Conservation (phyloP, 2,113 vertebrate genomes). For the Guaruba guarouba region DNA sequence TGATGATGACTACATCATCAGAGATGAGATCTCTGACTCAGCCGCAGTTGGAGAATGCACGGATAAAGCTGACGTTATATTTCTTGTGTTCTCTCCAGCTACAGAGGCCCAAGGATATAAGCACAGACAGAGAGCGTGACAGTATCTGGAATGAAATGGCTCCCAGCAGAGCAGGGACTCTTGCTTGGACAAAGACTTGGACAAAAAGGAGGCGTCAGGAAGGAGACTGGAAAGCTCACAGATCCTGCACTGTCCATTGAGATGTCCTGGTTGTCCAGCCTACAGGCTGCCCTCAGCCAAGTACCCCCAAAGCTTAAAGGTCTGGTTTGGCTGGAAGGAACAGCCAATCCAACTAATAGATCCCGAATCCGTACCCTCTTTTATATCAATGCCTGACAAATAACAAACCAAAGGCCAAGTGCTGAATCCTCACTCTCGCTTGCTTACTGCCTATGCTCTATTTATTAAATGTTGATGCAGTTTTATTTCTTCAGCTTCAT, state of each 20-base stretch:
- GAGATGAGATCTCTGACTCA: background rate
- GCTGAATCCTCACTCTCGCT: background rate
- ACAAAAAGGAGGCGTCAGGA: background rate
- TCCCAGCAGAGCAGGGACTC: background rate
- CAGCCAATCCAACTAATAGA: background rate
- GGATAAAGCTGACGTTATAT: background rate
- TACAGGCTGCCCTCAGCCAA: background rate
- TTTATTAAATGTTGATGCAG: slow-evolving; percentile 18
- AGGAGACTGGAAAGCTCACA: background rate
- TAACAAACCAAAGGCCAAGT: background rate
- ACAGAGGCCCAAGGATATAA: slow-evolving; percentile 20
- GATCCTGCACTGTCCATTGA: background rate
- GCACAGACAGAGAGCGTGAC: background rate
- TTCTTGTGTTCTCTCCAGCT: background rate
- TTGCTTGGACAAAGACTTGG: background rate
- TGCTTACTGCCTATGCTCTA: slow-evolving; percentile 28
- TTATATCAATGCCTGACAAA: background rate
- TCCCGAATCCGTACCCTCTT: background rate
- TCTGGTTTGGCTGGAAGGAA: background rate
- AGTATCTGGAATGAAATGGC: background rate
- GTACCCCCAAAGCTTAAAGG: background rate
- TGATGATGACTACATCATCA: too few relatives aligned
- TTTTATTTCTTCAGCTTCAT: background rate
- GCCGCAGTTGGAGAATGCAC: background rate
- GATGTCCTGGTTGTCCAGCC: background rate